Conservation (phyloP, 2,113 vertebrate genomes). For the Microtus pennsylvanicus region DNA sequence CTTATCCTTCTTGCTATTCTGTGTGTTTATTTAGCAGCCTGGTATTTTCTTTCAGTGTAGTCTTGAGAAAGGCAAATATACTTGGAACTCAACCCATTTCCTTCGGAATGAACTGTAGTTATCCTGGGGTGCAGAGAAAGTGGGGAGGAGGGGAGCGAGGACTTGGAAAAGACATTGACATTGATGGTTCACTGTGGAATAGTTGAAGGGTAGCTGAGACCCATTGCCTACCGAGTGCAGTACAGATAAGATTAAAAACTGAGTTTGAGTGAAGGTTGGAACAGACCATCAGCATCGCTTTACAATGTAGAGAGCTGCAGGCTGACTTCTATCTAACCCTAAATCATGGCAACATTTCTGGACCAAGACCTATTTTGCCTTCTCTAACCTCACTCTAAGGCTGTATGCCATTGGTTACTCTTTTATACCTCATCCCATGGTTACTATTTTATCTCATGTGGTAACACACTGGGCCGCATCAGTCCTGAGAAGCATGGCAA, state of each 20-base stretch:
- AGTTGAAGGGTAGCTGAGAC: neutral
- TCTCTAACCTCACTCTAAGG: neutral
- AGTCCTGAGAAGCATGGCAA: neutral
- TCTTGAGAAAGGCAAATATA: slow-evolving; percentile 35
- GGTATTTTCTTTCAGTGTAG: slow-evolving; percentile 16
- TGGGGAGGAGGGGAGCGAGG: neutral
- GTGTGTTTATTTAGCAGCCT: neutral
- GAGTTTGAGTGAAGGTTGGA: neutral
- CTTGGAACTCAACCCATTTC: neutral
- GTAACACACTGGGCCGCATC: neutral
- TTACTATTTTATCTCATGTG: neutral
- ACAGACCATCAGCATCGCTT: neutral
- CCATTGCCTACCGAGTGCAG: neutral
- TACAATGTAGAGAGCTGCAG: neutral
- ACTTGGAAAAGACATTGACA: neutral
- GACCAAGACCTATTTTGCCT: neutral
- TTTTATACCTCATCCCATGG: neutral
- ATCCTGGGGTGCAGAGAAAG: neutral
- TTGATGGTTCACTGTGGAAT: neutral
- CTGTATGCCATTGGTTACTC: neutral
- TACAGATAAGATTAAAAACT: neutral
- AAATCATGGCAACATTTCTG: slow-evolving; percentile 22
- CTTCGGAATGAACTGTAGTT: neutral
- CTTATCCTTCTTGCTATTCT: neutral
- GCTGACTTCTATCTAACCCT: neutral